Evolutionary conservation across 2,797 vertebrate species (phyloP).

Genomic region (Protonibea diacanthus): DNA sequence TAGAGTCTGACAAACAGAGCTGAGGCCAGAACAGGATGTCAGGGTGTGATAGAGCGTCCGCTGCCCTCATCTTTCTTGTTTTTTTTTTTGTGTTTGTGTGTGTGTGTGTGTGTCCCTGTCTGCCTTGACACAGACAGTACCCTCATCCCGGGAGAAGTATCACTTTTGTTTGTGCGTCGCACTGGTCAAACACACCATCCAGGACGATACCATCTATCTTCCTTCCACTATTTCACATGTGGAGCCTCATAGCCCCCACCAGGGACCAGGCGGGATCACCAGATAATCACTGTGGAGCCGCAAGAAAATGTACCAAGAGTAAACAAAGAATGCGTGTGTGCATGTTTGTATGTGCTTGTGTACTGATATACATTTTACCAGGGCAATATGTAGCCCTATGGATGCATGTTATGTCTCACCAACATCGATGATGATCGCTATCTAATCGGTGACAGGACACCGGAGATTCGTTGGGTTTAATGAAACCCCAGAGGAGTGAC

Average conservation of each 20-base stretch:
- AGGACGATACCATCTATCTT: constrained; percentile 65
- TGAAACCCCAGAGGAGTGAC: constrained; percentile 54
- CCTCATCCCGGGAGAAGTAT: constrained; percentile 48
- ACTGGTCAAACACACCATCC: constrained; percentile 60
- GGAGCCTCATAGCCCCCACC: constrained; percentile 39
- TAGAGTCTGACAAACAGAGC: constrained; percentile 21
- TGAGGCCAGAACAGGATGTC: constrained; percentile 61
- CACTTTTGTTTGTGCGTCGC: constrained; percentile 46
- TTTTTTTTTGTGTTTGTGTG: background rate
- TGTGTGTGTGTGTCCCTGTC: background rate
- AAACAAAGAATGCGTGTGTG: constrained; percentile 47
- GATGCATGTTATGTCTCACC: constrained; percentile 60
- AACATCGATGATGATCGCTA: constrained; percentile 9
- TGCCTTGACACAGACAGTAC: constrained; percentile 24
- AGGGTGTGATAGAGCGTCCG: constrained; percentile 54
- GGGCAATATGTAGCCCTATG: constrained; percentile 6
- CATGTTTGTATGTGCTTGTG: constrained; percentile 19
- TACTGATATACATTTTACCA: constrained; percentile 7
- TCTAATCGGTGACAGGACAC: constrained; percentile 56
- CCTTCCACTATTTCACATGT: constrained; percentile 54
- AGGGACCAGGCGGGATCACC: constrained; percentile 35
- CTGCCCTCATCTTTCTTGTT: constrained; percentile 34
- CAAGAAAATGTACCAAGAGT: constrained; percentile 49
- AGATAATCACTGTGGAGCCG: constrained; percentile 72
- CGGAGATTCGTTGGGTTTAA: constrained; percentile 38